These are phyloP conservation scores for Centropus unirufus DNA, from an alignment of 2,113 vertebrate species.

Conservation along the genomic window DNA sequence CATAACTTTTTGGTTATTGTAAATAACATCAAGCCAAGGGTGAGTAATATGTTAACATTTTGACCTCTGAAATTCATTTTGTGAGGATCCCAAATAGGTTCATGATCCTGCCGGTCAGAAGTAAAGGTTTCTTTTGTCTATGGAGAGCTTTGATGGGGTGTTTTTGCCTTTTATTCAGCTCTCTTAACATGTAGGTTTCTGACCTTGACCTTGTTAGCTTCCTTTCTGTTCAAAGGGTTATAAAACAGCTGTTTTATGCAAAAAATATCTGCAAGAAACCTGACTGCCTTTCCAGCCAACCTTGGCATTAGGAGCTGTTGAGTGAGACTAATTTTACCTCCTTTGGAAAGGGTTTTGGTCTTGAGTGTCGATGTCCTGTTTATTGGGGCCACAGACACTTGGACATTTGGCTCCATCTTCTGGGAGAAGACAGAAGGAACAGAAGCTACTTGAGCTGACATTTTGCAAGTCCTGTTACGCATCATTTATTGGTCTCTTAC, in stretches of 20 bases:
- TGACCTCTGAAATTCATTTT: not conserved
- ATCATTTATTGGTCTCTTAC: not conserved
- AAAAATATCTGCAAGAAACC: not conserved
- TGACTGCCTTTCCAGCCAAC: not conserved
- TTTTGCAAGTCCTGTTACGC: not conserved
- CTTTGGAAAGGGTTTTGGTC: not conserved
- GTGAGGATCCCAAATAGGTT: not conserved
- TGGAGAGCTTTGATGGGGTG: accelerated
- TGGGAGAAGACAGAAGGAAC: conserved; percentile 36
- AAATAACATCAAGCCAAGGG: not conserved
- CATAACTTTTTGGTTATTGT: not conserved
- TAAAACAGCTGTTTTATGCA: not conserved
- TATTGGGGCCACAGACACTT: not conserved
- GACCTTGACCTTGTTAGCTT: not conserved
- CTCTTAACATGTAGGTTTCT: not conserved
- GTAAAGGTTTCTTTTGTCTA: not conserved
- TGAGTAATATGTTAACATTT: not conserved
- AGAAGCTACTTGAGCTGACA: not conserved
- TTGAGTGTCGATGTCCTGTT: not conserved
- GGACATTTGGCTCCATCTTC: conserved; percentile 62
- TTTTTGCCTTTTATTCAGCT: not conserved
- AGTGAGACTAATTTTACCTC: not conserved
- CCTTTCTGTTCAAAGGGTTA: not conserved
- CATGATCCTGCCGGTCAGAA: not conserved
- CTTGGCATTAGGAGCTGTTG: not conserved